Base-by-base conservation (phyloP, 2,113 vertebrate species). In the Daubentonia madagascariensis region DNA sequence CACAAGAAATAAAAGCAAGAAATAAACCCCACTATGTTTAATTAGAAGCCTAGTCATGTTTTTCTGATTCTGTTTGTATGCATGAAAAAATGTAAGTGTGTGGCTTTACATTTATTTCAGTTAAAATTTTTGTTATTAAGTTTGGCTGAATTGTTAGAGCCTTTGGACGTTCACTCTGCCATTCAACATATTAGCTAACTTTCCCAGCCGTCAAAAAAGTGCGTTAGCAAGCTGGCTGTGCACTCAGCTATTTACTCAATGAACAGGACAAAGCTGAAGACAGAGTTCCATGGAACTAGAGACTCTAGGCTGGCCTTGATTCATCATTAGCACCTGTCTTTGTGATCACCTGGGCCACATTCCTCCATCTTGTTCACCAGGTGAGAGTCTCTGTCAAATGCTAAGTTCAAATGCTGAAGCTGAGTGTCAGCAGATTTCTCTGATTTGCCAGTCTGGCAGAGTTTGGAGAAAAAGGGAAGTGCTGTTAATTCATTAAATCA, bases 11-110 rank as follows among this genome's bases (percentile, higher is more conserved):
- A 70, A 52, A 95, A 88, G 13, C 25, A 84, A 78, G 85, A 92
- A 86, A 25, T 52, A 76, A 90, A 84, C 48, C 6, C 6, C 10
- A 43, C 7, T 6, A 16, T 68, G 22, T 85, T 93, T 88, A 63
- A 65, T 78, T 59, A 48, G 85, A 90, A 83, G n/a, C 61, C 68
- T 59, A 30, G 43, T 52, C 43, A 45, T 50, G 32, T 70, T 86
- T 96, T 93, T 87, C 72, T 50, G 67, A 76, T 57, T 92, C 61
- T 50, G 3, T 94, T 92, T 50, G 90, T 93, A 78, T 6, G 30
- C 25, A 68, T 93, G 68, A 81, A 88, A 84, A 80, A 90, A 65
- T 70, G 5, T 65, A 87, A 80, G 37, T 70, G 12, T 78, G 95
- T 54, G 22, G 30, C 40, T 89, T 97, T 86, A 85, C 6, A 25